phyloP scores from a whole-genome alignment of 2,888 invertebrate genomes.

The Drosophila rellima region DNA sequence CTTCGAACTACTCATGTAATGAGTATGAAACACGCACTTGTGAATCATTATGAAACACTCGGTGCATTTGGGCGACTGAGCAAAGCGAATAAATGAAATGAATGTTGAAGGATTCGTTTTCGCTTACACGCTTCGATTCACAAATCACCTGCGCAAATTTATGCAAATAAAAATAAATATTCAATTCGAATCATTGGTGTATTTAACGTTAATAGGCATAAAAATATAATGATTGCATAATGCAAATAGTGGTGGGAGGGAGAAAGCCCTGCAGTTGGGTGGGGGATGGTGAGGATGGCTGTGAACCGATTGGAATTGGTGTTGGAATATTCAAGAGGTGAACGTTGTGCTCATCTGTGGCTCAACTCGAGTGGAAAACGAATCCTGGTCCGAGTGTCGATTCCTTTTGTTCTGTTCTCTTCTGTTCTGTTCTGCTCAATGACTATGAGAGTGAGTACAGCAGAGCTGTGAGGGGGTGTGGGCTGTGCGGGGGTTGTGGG shows the following conservation, averaged over 20 bases:
- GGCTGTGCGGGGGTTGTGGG: not conserved
- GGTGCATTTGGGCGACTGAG: slow-evolving; percentile 46
- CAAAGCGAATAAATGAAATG: slow-evolving; percentile 34
- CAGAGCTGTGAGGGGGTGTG: not conserved
- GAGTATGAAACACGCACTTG: slow-evolving; percentile 19
- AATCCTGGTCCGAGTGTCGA: slow-evolving; percentile 29
- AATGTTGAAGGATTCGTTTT: slow-evolving; percentile 26
- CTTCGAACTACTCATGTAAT: slow-evolving; percentile 5
- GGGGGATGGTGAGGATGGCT: not conserved
- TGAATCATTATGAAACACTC: slow-evolving; percentile 37
- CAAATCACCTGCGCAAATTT: slow-evolving; percentile 70
- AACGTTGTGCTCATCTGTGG: slow-evolving; percentile 48
- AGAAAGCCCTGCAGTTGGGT: not conserved
- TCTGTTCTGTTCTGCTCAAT: slow-evolving; percentile 13
- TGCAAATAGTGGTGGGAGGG: slow-evolving; percentile 22
- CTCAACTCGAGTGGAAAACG: slow-evolving; percentile 66
- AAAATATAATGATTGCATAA: slow-evolving; percentile 77
- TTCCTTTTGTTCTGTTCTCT: slow-evolving; percentile 37
- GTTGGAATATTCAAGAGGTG: slow-evolving; percentile 24
- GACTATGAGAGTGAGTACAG: not conserved
- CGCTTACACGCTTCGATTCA: slow-evolving; percentile 57
- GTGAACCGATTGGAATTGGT: slow-evolving; percentile 34
- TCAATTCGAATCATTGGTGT: slow-evolving; percentile 58
- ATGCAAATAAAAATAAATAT: slow-evolving; percentile 56
- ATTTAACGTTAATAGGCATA: slow-evolving; percentile 75